Conservation (phyloP, 1,140 invertebrate species). For the Planococcus citri region DNA sequence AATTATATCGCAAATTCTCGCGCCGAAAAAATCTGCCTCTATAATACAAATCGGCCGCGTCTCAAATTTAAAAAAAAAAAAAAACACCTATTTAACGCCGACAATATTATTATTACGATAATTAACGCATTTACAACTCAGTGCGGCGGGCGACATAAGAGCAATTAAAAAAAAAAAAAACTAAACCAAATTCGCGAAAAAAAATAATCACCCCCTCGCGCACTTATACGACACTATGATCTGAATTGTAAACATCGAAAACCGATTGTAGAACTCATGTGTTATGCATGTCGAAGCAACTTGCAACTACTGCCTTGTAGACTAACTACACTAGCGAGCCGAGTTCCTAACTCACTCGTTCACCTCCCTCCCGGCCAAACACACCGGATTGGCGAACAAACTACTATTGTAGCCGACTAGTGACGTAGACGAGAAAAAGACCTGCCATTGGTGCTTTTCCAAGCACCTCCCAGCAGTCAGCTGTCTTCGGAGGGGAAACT, state of each 20-base stretch:
- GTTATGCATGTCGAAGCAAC: slow-evolving; percentile 44
- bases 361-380: slow-evolving; percentile 22
- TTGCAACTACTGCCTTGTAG: slow-evolving; percentile 33
- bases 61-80: too few species aligned
- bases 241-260: slow-evolving; percentile 28
- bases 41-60: too few species aligned
- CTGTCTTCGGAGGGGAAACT: slow-evolving; percentile 24
- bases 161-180: not conserved
- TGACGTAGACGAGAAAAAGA: slow-evolving; percentile 3
- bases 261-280: slow-evolving; percentile 37
- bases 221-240: slow-evolving; percentile 24
- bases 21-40: too few species aligned
- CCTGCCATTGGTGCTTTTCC: not conserved
- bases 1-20: too few species aligned
- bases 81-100: too few species aligned
- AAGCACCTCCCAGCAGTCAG: slow-evolving; percentile 21
- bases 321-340: slow-evolving; percentile 28
- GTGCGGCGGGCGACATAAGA: too few species aligned
- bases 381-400: slow-evolving; percentile 1
- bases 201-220: not conserved
- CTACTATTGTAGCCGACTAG: not conserved
- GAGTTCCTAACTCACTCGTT: not conserved
- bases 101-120: too few species aligned
- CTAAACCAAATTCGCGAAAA: not conserved
- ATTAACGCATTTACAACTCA: too few species aligned